These are phyloP conservation scores for Phlogophora meticulosa DNA, from an alignment of 2,888 invertebrate genomes.

Conservation along the genomic window DNA sequence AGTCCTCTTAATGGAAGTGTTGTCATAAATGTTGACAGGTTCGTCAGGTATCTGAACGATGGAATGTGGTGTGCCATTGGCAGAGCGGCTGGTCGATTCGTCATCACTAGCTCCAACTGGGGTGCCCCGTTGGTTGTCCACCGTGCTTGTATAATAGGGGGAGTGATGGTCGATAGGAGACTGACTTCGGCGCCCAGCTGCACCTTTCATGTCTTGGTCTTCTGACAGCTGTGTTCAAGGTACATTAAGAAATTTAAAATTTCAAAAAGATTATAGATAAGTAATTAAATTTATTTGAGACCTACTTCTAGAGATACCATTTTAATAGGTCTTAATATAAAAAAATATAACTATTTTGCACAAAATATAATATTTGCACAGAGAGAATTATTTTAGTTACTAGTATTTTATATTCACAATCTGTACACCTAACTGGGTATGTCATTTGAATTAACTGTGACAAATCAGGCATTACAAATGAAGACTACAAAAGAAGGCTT, in stretches of 20 bases:
- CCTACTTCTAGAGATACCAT: background rate
- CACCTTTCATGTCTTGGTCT: constrained; percentile 89
- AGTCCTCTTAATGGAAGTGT: constrained; percentile 84
- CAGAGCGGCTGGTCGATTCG: constrained; percentile 84
- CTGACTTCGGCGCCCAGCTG: constrained; percentile 83
- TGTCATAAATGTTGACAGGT: constrained; percentile 84
- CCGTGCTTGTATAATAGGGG: constrained; percentile 78
- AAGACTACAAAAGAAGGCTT: background rate
- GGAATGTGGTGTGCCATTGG: constrained; percentile 92
- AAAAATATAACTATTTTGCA: background rate
- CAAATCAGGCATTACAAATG: background rate
- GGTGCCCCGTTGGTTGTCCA: constrained; percentile 84
- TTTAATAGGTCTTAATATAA: background rate
- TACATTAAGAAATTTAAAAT: background rate
- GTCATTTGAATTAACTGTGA: background rate
- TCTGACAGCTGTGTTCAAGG: constrained; percentile 83
- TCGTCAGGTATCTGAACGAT: constrained; percentile 93
- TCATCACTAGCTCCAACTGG: constrained; percentile 90
- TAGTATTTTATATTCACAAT: background rate
- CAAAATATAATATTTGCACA: background rate
- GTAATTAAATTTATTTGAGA: background rate
- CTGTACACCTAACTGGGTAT: background rate
- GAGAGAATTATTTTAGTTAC: background rate
- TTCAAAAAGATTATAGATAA: background rate
- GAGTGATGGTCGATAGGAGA: constrained; percentile 83